These are phyloP conservation scores for Drosophila sordidula DNA, from an alignment of 2,888 invertebrate genomes.

Conservation along the genomic window DNA sequence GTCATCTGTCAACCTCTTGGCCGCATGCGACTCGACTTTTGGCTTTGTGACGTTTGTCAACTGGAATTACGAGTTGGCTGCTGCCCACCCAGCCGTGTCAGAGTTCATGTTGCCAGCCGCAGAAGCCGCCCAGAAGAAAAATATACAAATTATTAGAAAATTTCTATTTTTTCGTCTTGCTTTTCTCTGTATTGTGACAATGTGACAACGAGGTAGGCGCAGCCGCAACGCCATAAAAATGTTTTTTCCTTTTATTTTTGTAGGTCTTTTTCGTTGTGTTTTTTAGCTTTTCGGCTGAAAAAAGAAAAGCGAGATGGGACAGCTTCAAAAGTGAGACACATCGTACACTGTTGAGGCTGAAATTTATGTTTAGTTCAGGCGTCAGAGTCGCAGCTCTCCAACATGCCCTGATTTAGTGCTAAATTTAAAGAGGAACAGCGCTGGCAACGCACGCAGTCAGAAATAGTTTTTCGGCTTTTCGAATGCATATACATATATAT, in stretches of 20 bases:
- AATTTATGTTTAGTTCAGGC: conserved; percentile 72
- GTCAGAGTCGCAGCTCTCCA: conserved; percentile 54
- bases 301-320: conserved; percentile 23
- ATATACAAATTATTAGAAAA: conserved; percentile 63
- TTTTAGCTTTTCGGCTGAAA: conserved; percentile 16
- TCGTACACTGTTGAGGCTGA: conserved; percentile 54
- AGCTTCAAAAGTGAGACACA: conserved; percentile 68
- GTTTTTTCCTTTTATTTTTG: conserved; percentile 14
- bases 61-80: conserved; percentile 54
- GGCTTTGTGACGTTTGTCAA: conserved; percentile 55
- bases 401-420: conserved; percentile 81
- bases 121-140: conserved; percentile 47
- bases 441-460: conserved; percentile 19
- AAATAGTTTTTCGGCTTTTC: conserved; percentile 49
- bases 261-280: background rate
- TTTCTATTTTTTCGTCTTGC: conserved; percentile 39
- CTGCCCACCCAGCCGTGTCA: conserved; percentile 59
- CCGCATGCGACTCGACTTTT: conserved; percentile 16
- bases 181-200: conserved; percentile 52
- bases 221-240: conserved; percentile 62
- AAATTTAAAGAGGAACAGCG: conserved; percentile 67
- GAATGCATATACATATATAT: background rate
- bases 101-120: conserved; percentile 73
- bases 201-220: conserved; percentile 61
- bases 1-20: conserved; percentile 47